Conservation (phyloP, 2,113 vertebrate genomes). For the Hippocampus guttulatus region DNA sequence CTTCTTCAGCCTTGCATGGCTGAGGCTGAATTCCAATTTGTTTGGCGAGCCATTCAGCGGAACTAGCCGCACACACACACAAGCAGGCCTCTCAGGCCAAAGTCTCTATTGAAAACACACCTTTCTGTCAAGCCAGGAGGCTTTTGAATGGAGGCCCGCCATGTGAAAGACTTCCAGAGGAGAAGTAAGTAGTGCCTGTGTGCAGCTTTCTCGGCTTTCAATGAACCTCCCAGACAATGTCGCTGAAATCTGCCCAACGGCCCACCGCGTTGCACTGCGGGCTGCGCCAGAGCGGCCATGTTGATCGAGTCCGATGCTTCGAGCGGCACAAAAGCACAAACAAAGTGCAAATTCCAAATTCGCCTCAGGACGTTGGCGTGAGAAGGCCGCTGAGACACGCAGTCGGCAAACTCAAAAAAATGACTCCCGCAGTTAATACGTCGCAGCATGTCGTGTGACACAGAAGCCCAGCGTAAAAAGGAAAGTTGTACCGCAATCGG, state of each 20-base stretch:
- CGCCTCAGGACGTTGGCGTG: neutral
- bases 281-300: constrained; percentile 22
- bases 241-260: constrained; percentile 55
- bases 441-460: neutral
- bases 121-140: constrained; percentile 64
- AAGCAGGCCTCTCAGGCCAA: neutral
- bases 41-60: constrained; percentile 52
- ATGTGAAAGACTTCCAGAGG: constrained; percentile 60
- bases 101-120: constrained; percentile 69
- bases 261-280: constrained; percentile 28
- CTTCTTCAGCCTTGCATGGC: constrained; percentile 32
- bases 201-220: constrained; percentile 51
- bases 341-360: neutral
- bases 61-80: constrained; percentile 10
- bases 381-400: neutral
- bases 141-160: constrained; percentile 54
- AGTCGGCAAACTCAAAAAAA: neutral
- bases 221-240: constrained; percentile 52
- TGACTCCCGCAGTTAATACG: neutral
- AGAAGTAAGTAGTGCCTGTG: constrained; percentile 57
- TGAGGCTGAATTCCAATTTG: constrained; percentile 49
- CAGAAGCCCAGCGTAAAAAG: neutral
- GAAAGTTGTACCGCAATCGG: neutral
- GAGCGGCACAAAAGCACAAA: neutral
- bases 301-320: constrained; percentile 10